Percentiles rank a stretch among this genome's conserved stretches.
Conservation (phyloP, 2,797 vertebrate genomes). For the Ataeniobius toweri region DNA sequence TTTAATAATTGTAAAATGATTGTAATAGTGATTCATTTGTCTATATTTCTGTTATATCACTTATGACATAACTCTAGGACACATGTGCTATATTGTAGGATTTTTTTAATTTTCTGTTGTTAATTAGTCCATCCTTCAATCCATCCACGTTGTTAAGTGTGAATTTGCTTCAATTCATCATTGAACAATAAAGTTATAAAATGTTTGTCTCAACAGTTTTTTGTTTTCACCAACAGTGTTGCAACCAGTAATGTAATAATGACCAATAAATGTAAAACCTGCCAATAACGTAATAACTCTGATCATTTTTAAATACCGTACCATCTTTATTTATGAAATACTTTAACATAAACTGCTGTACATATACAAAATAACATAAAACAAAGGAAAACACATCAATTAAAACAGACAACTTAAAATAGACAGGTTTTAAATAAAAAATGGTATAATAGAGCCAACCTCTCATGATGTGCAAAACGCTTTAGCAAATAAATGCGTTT, state of each 20-base stretch:
- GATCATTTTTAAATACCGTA: not conserved
- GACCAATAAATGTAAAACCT: not conserved
- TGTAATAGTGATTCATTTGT: not conserved
- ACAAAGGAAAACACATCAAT: too few relatives aligned
- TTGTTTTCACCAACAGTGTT: not conserved
- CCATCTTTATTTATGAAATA: too few relatives aligned
- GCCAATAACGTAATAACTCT: not conserved
- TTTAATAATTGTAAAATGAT: not conserved
- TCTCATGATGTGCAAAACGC: too few relatives aligned
- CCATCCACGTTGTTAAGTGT: not conserved
- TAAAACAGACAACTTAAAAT: too few relatives aligned
- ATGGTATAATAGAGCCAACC: too few relatives aligned
- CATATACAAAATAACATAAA: too few relatives aligned
- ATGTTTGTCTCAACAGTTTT: too few relatives aligned
- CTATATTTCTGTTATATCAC: conserved; percentile 1
- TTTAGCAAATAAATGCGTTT: too few relatives aligned
- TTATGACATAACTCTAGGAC: not conserved
- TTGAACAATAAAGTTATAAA: not conserved
- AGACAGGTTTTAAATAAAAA: too few relatives aligned
- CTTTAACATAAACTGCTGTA: too few relatives aligned
- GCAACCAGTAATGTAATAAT: not conserved
- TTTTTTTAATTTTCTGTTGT: not conserved
- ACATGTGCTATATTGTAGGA: not conserved
- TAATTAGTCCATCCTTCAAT: not conserved
- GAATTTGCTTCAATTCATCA: not conserved